Conservation (phyloP, 2,888 invertebrate species). For the Phlogophora meticulosa region DNA sequence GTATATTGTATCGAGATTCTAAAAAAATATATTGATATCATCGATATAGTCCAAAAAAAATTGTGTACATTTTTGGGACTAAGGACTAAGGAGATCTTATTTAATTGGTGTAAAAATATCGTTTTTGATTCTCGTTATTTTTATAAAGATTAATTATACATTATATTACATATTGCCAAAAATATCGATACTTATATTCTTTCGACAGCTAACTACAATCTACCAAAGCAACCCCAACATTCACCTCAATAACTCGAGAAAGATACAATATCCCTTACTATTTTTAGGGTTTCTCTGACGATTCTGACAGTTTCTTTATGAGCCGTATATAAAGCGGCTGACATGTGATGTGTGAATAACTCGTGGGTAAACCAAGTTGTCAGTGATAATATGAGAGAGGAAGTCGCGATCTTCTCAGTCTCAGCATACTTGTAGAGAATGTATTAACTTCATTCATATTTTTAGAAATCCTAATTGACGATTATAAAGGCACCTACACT, state of each 20-base stretch:
- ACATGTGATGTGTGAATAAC: constrained; percentile 21
- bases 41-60: too few species aligned
- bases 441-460: not conserved
- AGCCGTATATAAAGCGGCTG: constrained; percentile 1
- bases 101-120: too few species aligned
- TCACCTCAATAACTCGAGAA: constrained; percentile 29
- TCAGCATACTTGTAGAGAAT: not conserved
- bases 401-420: not conserved
- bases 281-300: constrained; percentile 23
- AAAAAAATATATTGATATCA: too few species aligned
- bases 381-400: not conserved
- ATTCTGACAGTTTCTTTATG: constrained; percentile 25
- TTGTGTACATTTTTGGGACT: too few species aligned
- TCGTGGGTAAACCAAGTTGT: constrained; percentile 9
- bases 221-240: constrained; percentile 19
- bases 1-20: too few species aligned
- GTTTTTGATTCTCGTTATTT: too few species aligned
- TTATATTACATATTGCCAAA: too few species aligned
- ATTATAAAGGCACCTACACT: not conserved
- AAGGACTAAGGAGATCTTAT: too few species aligned
- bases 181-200: too few species aligned
- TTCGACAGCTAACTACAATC: too few species aligned
- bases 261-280: constrained; percentile 26
- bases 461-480: not conserved
- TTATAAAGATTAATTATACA: too few species aligned